A percentile compares a stretch with the other conserved stretches of the same genome.
Evolutionary conservation across 2,797 vertebrate species (phyloP).

Genomic region (Enteromius fasciolatus): DNA sequence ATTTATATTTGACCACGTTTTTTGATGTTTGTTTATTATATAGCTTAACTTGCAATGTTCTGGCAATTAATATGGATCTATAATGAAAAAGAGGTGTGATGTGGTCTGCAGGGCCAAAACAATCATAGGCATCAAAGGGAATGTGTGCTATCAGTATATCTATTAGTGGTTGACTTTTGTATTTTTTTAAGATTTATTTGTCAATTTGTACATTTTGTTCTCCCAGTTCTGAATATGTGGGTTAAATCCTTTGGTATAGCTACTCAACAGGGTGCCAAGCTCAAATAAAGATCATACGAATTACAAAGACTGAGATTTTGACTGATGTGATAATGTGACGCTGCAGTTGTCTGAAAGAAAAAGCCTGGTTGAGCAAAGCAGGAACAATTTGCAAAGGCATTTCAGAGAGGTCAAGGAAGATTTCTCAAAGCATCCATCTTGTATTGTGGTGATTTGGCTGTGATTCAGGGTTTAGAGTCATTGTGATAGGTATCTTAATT

Average conservation of each 20-base stretch:
- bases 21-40: not conserved
- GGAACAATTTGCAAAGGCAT: not conserved
- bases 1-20: not conserved
- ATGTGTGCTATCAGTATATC: not conserved
- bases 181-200: not conserved
- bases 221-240: not conserved
- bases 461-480: not conserved
- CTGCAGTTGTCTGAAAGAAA: not conserved
- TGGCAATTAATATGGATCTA: not conserved
- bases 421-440: not conserved
- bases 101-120: not conserved
- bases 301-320: slow-evolving; percentile 7
- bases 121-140: not conserved
- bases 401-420: not conserved
- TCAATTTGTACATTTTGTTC: slow-evolving; percentile 2
- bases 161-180: not conserved
- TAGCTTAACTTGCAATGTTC: not conserved
- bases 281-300: slow-evolving; percentile 1
- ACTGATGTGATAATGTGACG: not conserved
- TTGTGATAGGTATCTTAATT: slow-evolving; percentile 15
- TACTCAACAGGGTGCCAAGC: not conserved
- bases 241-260: not conserved
- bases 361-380: not conserved
- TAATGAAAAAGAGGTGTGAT: not conserved
- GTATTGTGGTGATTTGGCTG: slow-evolving; percentile 4